Conservation (phyloP, 2,797 vertebrate genomes). For the Melanotaenia maccullochi region DNA sequence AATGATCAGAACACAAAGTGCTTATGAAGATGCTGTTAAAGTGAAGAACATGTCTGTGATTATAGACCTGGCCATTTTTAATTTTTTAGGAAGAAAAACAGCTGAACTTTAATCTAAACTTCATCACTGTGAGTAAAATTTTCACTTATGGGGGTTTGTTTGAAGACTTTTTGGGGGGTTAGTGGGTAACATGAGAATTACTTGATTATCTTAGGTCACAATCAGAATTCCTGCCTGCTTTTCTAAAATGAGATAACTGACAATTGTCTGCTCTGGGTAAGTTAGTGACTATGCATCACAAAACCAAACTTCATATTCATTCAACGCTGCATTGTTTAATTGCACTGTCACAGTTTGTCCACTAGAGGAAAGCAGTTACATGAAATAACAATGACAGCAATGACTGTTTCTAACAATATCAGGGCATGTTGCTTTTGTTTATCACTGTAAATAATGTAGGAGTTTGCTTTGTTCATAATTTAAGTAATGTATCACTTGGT, state of each 20-base stretch:
- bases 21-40: neutral
- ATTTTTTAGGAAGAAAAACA: neutral
- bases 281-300: neutral
- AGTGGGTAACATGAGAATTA: neutral
- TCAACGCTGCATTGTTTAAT: neutral
- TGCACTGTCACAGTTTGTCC: conserved; percentile 34
- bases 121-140: neutral
- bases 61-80: no score
- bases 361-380: conserved; percentile 40
- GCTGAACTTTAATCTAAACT: neutral
- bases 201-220: neutral
- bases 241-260: no score
- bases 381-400: neutral
- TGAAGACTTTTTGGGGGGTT: neutral
- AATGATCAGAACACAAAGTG: neutral
- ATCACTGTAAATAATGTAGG: neutral
- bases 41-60: neutral
- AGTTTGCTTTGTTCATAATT: neutral
- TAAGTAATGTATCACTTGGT: neutral
- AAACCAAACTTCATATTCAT: neutral
- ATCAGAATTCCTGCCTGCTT: neutral
- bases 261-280: neutral
- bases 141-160: neutral
- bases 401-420: neutral
- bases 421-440: neutral